These are phyloP conservation scores for Lacerta agilis DNA, from an alignment of 2,797 vertebrate species.

Conservation along the genomic window DNA sequence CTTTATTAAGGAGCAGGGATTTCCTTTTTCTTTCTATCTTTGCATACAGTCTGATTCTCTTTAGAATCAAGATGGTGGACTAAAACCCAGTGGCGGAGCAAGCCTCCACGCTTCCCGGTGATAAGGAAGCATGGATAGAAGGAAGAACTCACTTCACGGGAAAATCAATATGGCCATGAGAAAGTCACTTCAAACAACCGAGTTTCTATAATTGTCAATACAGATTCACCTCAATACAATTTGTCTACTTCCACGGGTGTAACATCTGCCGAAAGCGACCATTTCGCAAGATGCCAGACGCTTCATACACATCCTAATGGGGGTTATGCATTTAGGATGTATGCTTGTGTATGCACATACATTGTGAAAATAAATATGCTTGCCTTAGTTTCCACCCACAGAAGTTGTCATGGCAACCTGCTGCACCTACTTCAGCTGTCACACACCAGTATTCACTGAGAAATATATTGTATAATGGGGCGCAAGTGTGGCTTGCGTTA, in stretches of 20 bases:
- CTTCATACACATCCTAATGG: not conserved
- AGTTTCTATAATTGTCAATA: not conserved
- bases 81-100: too few relatives aligned
- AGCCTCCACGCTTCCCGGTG: too few relatives aligned
- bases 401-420: conserved; percentile 61
- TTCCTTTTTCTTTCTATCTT: too few relatives aligned
- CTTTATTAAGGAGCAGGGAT: too few relatives aligned
- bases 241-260: not conserved
- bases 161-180: not conserved
- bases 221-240: not conserved
- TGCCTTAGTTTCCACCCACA: conserved; percentile 24
- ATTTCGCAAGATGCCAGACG: not conserved
- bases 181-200: not conserved
- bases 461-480: conserved; percentile 62
- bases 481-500: conserved; percentile 35
- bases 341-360: not conserved
- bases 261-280: not conserved
- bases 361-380: not conserved
- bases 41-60: too few relatives aligned
- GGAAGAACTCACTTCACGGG: not conserved
- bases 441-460: conserved; percentile 62
- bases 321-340: not conserved
- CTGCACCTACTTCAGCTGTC: conserved; percentile 65
- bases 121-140: not conserved
- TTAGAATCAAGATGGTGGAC: too few relatives aligned